A percentile compares a stretch with the other conserved stretches of the same genome.
These are phyloP conservation scores for Zosterops japonicus DNA, from an alignment of 2,113 vertebrate genomes.

Conservation along the genomic window DNA sequence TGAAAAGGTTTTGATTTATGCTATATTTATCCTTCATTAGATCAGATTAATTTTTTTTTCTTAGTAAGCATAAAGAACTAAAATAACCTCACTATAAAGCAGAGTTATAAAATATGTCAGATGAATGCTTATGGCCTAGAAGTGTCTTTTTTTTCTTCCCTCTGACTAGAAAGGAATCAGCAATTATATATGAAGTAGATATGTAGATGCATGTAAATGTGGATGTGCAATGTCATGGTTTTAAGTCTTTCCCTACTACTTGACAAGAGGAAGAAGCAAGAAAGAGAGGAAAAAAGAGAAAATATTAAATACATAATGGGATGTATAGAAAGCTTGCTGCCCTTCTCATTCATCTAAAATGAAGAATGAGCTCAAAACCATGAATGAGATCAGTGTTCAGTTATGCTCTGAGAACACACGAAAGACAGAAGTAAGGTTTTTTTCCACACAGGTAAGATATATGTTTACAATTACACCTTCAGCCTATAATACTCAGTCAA, in stretches of 20 bases:
- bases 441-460: neutral
- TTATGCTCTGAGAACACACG: neutral
- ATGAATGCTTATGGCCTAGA: neutral
- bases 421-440: neutral
- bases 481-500: neutral
- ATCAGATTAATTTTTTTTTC: neutral
- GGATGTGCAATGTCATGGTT: neutral
- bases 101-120: neutral
- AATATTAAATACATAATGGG: neutral
- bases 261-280: neutral
- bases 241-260: neutral
- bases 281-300: rapidly evolving
- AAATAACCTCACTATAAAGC: neutral
- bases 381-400: neutral
- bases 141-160: neutral
- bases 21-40: neutral
- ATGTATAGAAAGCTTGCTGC: neutral
- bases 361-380: neutral
- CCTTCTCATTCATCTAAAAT: neutral
- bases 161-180: neutral
- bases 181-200: neutral
- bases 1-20: neutral
- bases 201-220: neutral
- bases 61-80: neutral
- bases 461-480: neutral